phyloP scores from a whole-genome alignment of 2,888 invertebrate genomes.

The Hetaerina titia region DNA sequence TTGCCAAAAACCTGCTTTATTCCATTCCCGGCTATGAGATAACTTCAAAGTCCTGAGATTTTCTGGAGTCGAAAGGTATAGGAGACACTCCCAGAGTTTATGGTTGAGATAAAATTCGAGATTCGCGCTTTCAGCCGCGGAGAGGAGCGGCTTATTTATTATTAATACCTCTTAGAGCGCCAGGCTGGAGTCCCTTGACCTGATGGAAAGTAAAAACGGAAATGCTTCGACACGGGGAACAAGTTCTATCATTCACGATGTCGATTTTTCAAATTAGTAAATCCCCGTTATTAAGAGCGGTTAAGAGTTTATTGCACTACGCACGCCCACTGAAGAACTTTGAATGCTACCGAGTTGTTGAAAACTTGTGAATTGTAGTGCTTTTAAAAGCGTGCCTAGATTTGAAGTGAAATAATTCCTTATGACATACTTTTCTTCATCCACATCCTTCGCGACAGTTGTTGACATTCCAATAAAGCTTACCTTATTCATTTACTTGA shows the following conservation, averaged over 20 bases:
- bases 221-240: neutral
- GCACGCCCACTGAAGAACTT: too few relatives aligned
- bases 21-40: neutral
- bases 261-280: neutral
- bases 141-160: neutral
- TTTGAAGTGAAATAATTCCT: too few relatives aligned
- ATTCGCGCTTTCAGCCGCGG: neutral
- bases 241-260: neutral
- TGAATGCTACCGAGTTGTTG: too few relatives aligned
- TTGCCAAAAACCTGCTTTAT: slow-evolving; percentile 37
- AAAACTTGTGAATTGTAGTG: too few relatives aligned
- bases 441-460: too few relatives aligned
- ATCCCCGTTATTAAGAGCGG: too few relatives aligned
- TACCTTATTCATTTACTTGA: too few relatives aligned
- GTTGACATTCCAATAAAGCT: too few relatives aligned
- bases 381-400: too few relatives aligned
- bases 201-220: neutral
- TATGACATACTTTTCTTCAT: too few relatives aligned
- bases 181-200: neutral
- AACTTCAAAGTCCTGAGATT: neutral
- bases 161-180: neutral
- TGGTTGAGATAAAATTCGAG: slow-evolving; percentile 3
- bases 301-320: too few relatives aligned
- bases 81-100: neutral
- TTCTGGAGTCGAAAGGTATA: neutral